phyloP scores from a whole-genome alignment of 35 echinoderm and acorn worm genomes.

The Ptychodera flava region DNA sequence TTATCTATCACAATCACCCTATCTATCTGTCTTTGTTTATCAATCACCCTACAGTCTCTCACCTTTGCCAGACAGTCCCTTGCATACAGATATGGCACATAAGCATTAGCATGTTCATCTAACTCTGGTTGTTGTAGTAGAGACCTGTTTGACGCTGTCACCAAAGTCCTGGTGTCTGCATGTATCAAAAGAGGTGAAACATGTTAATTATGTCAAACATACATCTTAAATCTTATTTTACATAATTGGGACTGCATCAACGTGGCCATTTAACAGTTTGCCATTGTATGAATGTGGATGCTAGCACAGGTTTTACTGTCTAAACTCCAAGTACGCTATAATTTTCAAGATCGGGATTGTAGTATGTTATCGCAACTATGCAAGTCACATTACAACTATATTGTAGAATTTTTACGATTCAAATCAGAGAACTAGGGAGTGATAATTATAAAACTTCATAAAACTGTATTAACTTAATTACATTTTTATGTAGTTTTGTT shows the following conservation, averaged over 20 bases:
- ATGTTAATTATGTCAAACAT: background rate
- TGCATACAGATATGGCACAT: slow-evolving; percentile 79
- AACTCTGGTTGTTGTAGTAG: slow-evolving; percentile 55
- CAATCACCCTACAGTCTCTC: too few species aligned
- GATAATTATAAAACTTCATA: too few species aligned
- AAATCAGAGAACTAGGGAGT: too few species aligned
- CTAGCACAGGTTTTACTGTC: background rate
- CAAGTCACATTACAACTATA: too few species aligned
- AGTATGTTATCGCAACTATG: too few species aligned
- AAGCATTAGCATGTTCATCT: slow-evolving; percentile 81
- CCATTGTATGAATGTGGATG: background rate
- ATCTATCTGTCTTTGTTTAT: too few species aligned
- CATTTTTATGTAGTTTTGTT: too few species aligned
- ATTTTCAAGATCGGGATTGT: background rate
- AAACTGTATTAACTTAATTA: too few species aligned
- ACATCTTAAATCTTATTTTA: background rate
- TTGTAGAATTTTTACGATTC: too few species aligned
- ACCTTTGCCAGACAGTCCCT: slow-evolving; percentile 69
- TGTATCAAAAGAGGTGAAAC: background rate
- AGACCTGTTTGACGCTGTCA: slow-evolving; percentile 30
- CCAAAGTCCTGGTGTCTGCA: slow-evolving; percentile 57
- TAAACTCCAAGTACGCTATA: background rate
- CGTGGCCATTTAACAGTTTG: too few species aligned
- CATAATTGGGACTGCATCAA: background rate
- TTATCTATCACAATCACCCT: too few species aligned